Evolutionary conservation across 2,888 invertebrate species (phyloP).

Genomic region (Nasonia oneida): DNA sequence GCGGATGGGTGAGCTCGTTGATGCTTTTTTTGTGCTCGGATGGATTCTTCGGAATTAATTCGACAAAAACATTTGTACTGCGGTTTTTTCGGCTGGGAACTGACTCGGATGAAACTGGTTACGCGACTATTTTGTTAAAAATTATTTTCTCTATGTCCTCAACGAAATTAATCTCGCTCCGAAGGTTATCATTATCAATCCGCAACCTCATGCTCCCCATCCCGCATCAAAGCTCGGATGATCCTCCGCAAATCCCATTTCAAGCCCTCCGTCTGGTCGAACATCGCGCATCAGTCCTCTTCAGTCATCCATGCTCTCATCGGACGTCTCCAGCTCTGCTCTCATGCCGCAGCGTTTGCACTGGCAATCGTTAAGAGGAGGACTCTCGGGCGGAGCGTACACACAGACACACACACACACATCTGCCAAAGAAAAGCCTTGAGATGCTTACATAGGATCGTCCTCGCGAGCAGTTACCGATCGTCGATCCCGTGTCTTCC

Average conservation of each 20-base stretch:
- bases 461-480: not conserved
- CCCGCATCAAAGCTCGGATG: not conserved
- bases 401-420: not conserved
- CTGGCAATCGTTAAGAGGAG: conserved; percentile 5
- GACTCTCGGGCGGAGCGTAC: conserved; percentile 34
- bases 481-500: conserved; percentile 7
- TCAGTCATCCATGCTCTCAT: not conserved
- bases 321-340: not conserved
- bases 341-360: not conserved
- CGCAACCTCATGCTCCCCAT: not conserved
- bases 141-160: not conserved
- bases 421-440: conserved; percentile 2
- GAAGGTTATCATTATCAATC: not conserved
- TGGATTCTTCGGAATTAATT: not conserved
- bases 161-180: not conserved
- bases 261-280: not conserved
- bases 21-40: not conserved
- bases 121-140: not conserved
- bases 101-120: not conserved
- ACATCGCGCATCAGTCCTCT: not conserved
- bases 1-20: not conserved
- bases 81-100: not conserved
- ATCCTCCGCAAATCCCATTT: not conserved
- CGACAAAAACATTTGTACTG: conserved; percentile 3
- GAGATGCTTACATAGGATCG: conserved; percentile 54